Percentiles rank a stretch among this genome's conserved stretches.
Conservation (phyloP, 2,797 vertebrate genomes). For the Agapornis canus region DNA sequence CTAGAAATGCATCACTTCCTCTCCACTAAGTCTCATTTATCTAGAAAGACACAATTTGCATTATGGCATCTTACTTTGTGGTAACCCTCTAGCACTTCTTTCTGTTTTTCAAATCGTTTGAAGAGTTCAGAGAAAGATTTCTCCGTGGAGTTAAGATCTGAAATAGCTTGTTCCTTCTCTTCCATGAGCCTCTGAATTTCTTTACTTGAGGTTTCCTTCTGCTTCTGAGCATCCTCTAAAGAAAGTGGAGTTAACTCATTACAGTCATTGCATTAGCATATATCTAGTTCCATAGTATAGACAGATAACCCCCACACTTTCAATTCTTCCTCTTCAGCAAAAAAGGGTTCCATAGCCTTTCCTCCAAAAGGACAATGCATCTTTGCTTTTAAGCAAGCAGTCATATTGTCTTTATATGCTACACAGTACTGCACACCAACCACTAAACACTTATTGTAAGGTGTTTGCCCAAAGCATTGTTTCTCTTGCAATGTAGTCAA, state of each 20-base stretch:
- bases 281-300: not conserved
- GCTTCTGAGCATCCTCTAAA: constrained; percentile 84
- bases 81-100: constrained; percentile 87
- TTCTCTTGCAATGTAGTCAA: not conserved
- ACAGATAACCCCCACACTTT: not conserved
- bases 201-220: constrained; percentile 75
- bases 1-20: not conserved
- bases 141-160: constrained; percentile 86
- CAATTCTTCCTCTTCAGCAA: not conserved
- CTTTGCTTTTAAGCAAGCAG: not conserved
- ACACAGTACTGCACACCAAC: not conserved
- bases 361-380: not conserved
- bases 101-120: constrained; percentile 91
- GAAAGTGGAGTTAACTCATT: not conserved
- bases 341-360: not conserved
- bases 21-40: not conserved
- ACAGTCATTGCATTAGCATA: not conserved
- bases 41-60: not conserved
- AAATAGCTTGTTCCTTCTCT: constrained; percentile 86
- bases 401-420: not conserved
- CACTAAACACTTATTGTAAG: not conserved
- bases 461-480: not conserved
- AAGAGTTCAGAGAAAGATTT: constrained; percentile 90
- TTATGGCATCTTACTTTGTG: constrained; percentile 78
- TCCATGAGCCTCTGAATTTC: constrained; percentile 78